A percentile compares a stretch with the other conserved stretches of the same genome.
These are phyloP conservation scores for Palaemon carinicauda DNA, from an alignment of 1,140 invertebrate species.

Conservation along the genomic window DNA sequence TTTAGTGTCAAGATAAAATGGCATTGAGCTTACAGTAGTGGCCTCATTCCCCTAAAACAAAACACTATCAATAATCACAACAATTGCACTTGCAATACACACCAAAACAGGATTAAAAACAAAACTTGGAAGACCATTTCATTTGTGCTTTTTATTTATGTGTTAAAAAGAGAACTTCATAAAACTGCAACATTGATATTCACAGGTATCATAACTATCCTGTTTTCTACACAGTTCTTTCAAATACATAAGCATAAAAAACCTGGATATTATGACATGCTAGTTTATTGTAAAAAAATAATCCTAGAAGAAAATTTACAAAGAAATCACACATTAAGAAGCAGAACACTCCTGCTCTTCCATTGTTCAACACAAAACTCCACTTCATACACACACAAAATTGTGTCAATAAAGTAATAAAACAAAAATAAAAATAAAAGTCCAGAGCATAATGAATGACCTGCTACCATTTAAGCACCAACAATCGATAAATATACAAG, in stretches of 20 bases:
- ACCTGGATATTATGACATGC: background rate
- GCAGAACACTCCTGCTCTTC: background rate
- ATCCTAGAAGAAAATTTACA: background rate
- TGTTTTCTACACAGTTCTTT: slow-evolving; percentile 39
- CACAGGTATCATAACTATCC: slow-evolving; percentile 32
- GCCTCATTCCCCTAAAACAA: too few relatives aligned
- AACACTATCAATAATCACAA: too few relatives aligned
- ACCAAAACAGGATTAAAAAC: too few relatives aligned
- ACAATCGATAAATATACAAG: too few relatives aligned
- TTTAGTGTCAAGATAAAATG: too few relatives aligned
- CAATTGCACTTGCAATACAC: too few relatives aligned
- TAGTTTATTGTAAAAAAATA: background rate
- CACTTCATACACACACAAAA: background rate
- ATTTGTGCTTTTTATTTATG: slow-evolving; percentile 48
- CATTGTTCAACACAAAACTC: slow-evolving; percentile 5
- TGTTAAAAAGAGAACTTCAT: slow-evolving; percentile 52
- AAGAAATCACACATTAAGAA: background rate
- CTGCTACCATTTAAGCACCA: background rate
- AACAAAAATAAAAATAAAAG: background rate
- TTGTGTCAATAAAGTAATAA: background rate
- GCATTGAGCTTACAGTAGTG: too few relatives aligned
- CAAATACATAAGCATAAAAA: slow-evolving; percentile 8
- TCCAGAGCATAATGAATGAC: background rate
- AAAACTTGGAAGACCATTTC: too few relatives aligned
- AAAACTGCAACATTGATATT: slow-evolving; percentile 48